Percentiles rank a stretch among this genome's conserved stretches.
These are phyloP conservation scores for Vidua chalybeata DNA, from an alignment of 2,113 vertebrate genomes.

Conservation along the genomic window DNA sequence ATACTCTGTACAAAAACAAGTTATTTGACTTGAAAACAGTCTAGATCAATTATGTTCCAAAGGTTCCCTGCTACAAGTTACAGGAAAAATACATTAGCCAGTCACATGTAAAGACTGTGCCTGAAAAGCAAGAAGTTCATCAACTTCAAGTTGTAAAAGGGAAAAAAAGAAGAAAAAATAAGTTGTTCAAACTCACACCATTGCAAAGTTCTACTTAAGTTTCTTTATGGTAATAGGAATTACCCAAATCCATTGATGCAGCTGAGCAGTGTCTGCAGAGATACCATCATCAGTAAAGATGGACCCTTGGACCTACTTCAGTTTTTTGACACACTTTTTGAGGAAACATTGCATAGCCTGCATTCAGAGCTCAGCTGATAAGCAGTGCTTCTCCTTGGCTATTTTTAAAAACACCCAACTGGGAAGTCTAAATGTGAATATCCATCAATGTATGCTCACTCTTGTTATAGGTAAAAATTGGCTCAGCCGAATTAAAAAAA, in stretches of 20 bases:
- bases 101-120: neutral
- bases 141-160: neutral
- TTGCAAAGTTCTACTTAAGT: neutral
- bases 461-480: too few species aligned
- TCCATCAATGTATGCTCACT: neutral
- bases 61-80: neutral
- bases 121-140: neutral
- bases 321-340: neutral
- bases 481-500: too few species aligned
- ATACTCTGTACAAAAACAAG: neutral
- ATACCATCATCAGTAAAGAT: rapidly evolving
- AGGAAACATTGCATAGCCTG: neutral
- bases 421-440: neutral
- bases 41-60: neutral
- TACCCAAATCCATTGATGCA: neutral
- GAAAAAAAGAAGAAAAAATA: neutral
- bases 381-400: neutral
- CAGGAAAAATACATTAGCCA: neutral
- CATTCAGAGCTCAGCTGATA: neutral
- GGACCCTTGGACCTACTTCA: neutral
- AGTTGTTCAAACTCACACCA: neutral
- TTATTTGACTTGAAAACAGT: neutral
- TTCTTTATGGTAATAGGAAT: neutral
- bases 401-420: neutral
- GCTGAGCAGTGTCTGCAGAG: neutral